Evolutionary conservation across 1,140 invertebrate genomes (phyloP).

Genomic region (Pogonus chalceus): DNA sequence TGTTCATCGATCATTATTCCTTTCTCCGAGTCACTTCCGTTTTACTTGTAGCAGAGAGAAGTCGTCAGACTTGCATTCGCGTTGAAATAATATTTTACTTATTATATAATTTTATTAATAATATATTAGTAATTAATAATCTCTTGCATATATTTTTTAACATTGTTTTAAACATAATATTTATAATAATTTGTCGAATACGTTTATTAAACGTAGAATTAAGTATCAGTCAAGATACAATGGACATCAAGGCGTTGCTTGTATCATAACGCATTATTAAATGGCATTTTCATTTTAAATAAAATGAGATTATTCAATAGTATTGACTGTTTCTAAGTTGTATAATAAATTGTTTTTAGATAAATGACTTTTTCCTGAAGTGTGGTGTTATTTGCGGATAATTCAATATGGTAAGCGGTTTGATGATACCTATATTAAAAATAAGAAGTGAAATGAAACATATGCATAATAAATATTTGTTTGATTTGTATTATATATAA

Average conservation of each 20-base stretch:
- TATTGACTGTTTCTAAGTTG: not conserved
- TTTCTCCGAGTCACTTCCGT: constrained; percentile 6
- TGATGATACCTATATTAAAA: not conserved
- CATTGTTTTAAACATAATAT: not conserved
- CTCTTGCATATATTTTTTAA: not conserved
- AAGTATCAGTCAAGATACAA: not conserved
- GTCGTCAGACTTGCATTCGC: not conserved
- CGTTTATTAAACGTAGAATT: not conserved
- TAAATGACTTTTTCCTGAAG: not conserved
- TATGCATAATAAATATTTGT: not conserved
- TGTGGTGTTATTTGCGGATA: not conserved
- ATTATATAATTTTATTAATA: constrained; percentile 6
- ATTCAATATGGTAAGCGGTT: constrained; percentile 7
- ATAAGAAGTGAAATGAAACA: not conserved
- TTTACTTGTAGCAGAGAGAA: constrained; percentile 3
- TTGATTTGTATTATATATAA: not conserved
- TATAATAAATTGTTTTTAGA: constrained; percentile 4
- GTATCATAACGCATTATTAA: not conserved
- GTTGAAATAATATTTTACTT: not conserved
- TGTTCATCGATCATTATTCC: too few relatives aligned
- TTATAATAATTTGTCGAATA: not conserved
- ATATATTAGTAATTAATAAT: not conserved
- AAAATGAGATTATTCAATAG: not conserved
- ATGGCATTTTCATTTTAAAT: not conserved
- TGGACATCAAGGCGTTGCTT: not conserved